These are phyloP conservation scores for Lepidurus arcticus DNA, from an alignment of 1,140 invertebrate genomes.

Conservation along the genomic window DNA sequence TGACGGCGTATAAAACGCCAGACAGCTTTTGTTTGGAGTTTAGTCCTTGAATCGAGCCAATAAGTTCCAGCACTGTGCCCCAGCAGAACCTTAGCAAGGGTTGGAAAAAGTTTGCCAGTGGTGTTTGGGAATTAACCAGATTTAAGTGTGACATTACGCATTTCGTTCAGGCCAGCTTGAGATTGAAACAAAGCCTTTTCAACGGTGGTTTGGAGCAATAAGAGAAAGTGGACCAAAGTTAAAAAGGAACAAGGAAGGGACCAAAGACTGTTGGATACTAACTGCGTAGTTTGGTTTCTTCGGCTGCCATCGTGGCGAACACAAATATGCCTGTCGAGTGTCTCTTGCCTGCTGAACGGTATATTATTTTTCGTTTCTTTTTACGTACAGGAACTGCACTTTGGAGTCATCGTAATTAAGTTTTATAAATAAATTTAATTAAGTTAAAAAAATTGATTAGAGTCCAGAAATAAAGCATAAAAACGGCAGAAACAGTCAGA, in stretches of 20 bases:
- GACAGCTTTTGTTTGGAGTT: slow-evolving; percentile 10
- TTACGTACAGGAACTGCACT: background rate
- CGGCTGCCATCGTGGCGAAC: slow-evolving; percentile 2
- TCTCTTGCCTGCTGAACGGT: slow-evolving; percentile 28
- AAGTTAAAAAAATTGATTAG: too few species aligned
- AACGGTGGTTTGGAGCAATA: too few species aligned
- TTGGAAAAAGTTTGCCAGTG: background rate
- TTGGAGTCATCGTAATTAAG: too few species aligned
- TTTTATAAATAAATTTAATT: too few species aligned
- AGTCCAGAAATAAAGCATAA: too few species aligned
- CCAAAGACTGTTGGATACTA: background rate
- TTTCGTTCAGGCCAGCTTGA: too few species aligned
- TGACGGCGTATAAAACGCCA: slow-evolving; percentile 1
- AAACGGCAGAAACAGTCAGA: too few species aligned
- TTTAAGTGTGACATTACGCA: too few species aligned
- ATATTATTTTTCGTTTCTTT: slow-evolving; percentile 11
- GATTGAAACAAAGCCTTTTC: too few species aligned
- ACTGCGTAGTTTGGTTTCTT: slow-evolving; percentile 8
- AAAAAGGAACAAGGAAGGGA: background rate
- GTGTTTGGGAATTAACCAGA: too few species aligned
- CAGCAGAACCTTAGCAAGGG: background rate
- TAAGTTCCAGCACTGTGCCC: background rate
- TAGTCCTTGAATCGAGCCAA: slow-evolving; percentile 13
- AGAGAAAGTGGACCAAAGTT: too few species aligned
- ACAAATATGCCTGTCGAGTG: slow-evolving; percentile 32